Evolutionary conservation across 2,113 vertebrate species (phyloP), one percentile per base, ranked within the genome.

Genomic region (Procapra przewalskii): DNA sequence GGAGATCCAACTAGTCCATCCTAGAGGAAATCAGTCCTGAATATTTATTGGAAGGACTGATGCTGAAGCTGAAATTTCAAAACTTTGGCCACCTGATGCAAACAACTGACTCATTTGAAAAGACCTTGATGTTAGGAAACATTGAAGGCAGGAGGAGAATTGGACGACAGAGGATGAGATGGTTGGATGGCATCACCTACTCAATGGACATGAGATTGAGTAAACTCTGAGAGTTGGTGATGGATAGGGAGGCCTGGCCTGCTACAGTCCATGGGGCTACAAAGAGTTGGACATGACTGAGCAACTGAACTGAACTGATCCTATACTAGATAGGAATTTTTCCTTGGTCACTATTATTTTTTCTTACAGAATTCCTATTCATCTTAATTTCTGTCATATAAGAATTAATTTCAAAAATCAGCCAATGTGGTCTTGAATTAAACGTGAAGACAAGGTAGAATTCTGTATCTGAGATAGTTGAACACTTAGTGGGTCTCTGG

Each of bases 241-340:
- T 64, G 31, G 16, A 17, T 33, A 64, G 62, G 33, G 62, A 67
- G 33, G 62, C 33, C 16, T 67, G 62, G 33, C 1, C 0, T 67
- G 62, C 62, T 67, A n/a, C 7, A 67, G 62, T n/a, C 62, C 62
- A 67, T n/a, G 33, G 33, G 16, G 3, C 62, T 67, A 33, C 16
- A 67, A 67, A 67, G 33, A 67, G 16, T 19, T 0, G 1, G 62
- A 19, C 62, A n/a, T 0, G 1, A 19, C 62, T 67, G 62, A 67
- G 62, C 0, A 1, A n/a, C 62, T 67, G 62, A 67, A n/a, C 62
- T 67, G 62, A 67, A 67, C 7, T 67, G 64, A 71, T 27, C 29
- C 55, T 81, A 7, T 64, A 15, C 50, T 10, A 55, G 2, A 40
- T 7, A 27, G 50, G 6, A 67, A 4, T 50, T 86, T 94, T 86